Evolutionary conservation across 2,888 invertebrate species (phyloP), one percentile per base, ranked within the genome.

Genomic region (Agrotis puta): DNA sequence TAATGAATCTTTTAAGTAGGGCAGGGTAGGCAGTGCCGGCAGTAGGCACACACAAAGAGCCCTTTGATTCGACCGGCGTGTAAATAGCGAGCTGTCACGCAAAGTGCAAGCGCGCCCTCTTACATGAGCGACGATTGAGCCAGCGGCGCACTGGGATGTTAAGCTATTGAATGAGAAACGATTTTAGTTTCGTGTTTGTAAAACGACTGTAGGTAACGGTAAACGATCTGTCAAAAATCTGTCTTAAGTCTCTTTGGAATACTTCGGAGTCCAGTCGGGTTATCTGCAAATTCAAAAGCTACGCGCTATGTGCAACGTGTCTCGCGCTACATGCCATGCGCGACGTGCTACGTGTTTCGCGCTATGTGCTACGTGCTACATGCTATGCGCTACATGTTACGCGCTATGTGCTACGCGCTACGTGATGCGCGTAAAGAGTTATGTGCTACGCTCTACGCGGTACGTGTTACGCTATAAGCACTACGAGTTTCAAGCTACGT

Each of bases 61-160:
- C 67, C 72, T 67, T 77, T 62, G 61, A 64, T 62, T 65, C 79
- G 77, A 72, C 39, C 70, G 64, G 69, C 76, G 61, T n/a, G 64
- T 51, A 33, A 70, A 73, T 64, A 66, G 72, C 56, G 56, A 62
- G 22, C 16, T 43, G 69, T 54, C 82, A 81, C 79, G 84, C 82
- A 11, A 74, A 76, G 56, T 82, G 82, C 70, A 84, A 61, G 58
- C 72, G 58, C 51, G 56, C 48, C 53, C 22, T 54, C 70, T 63
- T 54, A 78, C 59, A 53, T 27, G 57, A 62, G n/a, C 59, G 27
- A 39, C 56, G 27, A n/a, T 45, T 27, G 39, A 56, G 33, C n/a
- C 48, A 11, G 24, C 33, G 16, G n/a, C 22, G 48, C 39, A 39
- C 24, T 27, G 54, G 9, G n/a, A 47, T 54, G 47, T 45, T 66